Conservation (phyloP, 2,888 invertebrate species). For the Macaria liturata region DNA sequence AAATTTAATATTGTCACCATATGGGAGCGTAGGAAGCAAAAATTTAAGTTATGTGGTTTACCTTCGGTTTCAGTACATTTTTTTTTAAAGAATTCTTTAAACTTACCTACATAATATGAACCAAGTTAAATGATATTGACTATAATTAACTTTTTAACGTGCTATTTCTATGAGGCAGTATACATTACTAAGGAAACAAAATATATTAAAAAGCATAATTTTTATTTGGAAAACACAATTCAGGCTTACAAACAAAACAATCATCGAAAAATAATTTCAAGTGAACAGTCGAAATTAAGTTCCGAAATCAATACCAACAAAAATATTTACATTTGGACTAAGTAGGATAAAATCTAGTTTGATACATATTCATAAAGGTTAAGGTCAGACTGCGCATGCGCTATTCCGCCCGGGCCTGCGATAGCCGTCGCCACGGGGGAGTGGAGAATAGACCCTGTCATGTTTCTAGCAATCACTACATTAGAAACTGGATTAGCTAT, state of each 20-base stretch:
- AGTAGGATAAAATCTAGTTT: constrained; percentile 37
- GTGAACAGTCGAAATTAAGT: constrained; percentile 64
- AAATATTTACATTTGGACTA: constrained; percentile 21
- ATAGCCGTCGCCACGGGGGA: constrained; percentile 88
- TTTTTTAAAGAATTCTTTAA: too few species aligned
- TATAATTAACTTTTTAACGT: too few species aligned
- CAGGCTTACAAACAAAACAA: constrained; percentile 8
- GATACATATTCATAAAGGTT: constrained; percentile 76
- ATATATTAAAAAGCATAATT: too few species aligned
- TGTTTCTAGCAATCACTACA: constrained; percentile 84
- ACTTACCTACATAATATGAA: too few species aligned
- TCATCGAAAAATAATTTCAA: constrained; percentile 70
- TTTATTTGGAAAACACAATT: too few species aligned
- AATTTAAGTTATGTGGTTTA: constrained; percentile 14
- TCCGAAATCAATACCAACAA: constrained; percentile 37
- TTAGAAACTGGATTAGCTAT: constrained; percentile 87
- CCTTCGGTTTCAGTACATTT: constrained; percentile 9
- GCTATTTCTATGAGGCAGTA: too few species aligned
- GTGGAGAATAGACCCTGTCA: constrained; percentile 85
- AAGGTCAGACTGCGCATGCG: constrained; percentile 89
- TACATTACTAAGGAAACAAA: too few species aligned
- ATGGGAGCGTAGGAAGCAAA: constrained; percentile 7
- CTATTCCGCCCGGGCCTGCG: constrained; percentile 89
- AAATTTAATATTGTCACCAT: not conserved
- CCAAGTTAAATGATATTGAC: too few species aligned